A percentile compares a stretch with the other conserved stretches of the same genome.
phyloP scores from a whole-genome alignment of 1,140 invertebrate species.

The Procambarus clarkii region DNA sequence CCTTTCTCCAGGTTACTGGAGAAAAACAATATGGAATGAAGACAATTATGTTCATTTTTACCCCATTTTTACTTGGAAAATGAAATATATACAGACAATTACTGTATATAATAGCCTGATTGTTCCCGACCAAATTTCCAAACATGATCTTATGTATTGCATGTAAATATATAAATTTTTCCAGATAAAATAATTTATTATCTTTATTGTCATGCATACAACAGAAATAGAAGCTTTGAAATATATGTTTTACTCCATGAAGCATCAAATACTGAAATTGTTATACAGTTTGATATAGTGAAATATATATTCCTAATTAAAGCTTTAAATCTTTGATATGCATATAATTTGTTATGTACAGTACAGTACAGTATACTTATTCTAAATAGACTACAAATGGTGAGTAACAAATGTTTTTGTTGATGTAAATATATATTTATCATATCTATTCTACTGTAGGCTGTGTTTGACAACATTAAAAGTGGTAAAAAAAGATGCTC shows the following conservation, averaged over 20 bases:
- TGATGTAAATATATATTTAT: too few relatives aligned
- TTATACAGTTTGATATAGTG: not conserved
- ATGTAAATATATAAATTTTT: not conserved
- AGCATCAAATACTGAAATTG: not conserved
- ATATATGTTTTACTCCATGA: not conserved
- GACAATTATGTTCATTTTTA: too few relatives aligned
- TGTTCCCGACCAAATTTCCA: too few relatives aligned
- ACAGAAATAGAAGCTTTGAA: slow-evolving; percentile 3
- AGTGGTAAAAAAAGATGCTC: not conserved
- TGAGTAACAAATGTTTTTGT: too few relatives aligned
- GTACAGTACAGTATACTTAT: not conserved
- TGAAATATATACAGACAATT: too few relatives aligned
- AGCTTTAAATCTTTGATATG: not conserved
- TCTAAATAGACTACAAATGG: not conserved
- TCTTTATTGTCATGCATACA: not conserved
- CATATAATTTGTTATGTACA: not conserved
- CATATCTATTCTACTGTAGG: not conserved
- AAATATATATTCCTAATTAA: not conserved
- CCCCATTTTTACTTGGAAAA: too few relatives aligned
- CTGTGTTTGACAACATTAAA: not conserved
- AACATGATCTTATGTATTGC: too few relatives aligned
- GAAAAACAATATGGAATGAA: too few relatives aligned
- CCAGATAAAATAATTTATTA: slow-evolving; percentile 4
- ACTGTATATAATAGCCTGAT: too few relatives aligned
- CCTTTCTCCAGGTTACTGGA: too few relatives aligned